A percentile compares a stretch with the other conserved stretches of the same genome.
Evolutionary conservation across 2,888 invertebrate species (phyloP).

Genomic region (Gasteruption jaculator): DNA sequence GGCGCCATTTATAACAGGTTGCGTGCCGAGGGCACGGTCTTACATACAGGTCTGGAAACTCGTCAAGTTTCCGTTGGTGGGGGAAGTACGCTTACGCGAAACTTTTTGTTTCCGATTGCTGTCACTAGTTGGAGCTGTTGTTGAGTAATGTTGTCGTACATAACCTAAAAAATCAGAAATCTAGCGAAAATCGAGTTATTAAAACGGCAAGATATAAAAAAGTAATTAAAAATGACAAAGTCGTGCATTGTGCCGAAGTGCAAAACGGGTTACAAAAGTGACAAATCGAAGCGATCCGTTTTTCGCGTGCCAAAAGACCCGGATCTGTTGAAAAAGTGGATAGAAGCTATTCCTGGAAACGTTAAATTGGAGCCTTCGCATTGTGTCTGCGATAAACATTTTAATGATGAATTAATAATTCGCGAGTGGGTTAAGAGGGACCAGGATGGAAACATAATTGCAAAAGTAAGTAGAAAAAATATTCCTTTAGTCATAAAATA

Average conservation of each 20-base stretch:
- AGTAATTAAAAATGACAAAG: constrained; percentile 8
- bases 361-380: constrained; percentile 1
- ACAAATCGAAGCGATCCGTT: constrained; percentile 1
- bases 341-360: constrained; percentile 8
- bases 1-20: no score
- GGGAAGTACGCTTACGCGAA: no score
- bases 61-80: no score
- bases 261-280: constrained; percentile 5
- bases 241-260: constrained; percentile 9
- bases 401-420: constrained; percentile 5
- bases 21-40: no score
- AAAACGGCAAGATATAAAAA: no score
- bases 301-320: constrained; percentile 6
- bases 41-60: no score
- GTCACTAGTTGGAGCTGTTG: no score
- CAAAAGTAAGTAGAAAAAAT: constrained; percentile 11
- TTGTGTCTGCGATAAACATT: constrained; percentile 15
- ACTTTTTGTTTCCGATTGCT: no score
- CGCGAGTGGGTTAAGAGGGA: constrained; percentile 9
- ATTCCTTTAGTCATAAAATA: no score
- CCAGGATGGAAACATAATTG: constrained; percentile 6
- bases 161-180: no score
- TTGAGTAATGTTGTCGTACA: no score
- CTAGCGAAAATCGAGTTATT: no score
- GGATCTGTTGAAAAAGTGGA: constrained; percentile 3